Percentiles rank a stretch among this genome's conserved stretches.
Conservation (phyloP, 1,140 invertebrate genomes). For the Choristoneura fumiferana region DNA sequence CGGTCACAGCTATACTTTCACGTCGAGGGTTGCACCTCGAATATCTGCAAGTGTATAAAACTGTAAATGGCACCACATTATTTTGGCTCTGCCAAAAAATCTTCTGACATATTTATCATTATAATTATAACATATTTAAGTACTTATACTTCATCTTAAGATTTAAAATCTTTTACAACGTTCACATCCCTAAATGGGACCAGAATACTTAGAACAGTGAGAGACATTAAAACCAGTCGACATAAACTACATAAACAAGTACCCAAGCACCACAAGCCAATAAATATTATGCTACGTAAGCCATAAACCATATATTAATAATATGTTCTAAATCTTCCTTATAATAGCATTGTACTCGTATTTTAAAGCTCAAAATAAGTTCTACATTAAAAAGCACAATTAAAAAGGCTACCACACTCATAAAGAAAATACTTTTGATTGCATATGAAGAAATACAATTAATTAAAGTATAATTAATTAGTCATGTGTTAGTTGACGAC, state of each 20-base stretch:
- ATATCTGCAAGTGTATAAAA: too few species aligned
- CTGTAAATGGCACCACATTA: too few species aligned
- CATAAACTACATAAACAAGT: conserved; percentile 50
- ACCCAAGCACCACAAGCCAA: conserved; percentile 70
- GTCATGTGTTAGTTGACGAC: background rate
- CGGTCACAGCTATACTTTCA: too few species aligned
- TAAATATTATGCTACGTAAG: conserved; percentile 54
- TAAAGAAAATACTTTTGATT: conserved; percentile 23
- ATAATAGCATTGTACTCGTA: conserved; percentile 61
- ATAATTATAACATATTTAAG: too few species aligned
- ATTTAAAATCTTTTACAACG: too few species aligned
- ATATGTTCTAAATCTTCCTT: conserved; percentile 42
- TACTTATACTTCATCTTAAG: too few species aligned
- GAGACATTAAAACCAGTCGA: conserved; percentile 47
- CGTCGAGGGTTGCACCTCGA: too few species aligned
- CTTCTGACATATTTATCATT: too few species aligned
- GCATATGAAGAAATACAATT: conserved; percentile 32
- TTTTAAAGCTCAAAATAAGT: conserved; percentile 67
- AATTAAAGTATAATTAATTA: too few species aligned
- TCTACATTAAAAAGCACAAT: conserved; percentile 10
- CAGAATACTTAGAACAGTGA: background rate
- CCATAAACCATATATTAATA: conserved; percentile 60
- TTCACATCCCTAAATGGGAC: too few species aligned
- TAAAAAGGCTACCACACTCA: conserved; percentile 14
- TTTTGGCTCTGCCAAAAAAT: too few species aligned